Base-by-base conservation (phyloP, 2,888 invertebrate species). In the Habrosyne pyritoides region DNA sequence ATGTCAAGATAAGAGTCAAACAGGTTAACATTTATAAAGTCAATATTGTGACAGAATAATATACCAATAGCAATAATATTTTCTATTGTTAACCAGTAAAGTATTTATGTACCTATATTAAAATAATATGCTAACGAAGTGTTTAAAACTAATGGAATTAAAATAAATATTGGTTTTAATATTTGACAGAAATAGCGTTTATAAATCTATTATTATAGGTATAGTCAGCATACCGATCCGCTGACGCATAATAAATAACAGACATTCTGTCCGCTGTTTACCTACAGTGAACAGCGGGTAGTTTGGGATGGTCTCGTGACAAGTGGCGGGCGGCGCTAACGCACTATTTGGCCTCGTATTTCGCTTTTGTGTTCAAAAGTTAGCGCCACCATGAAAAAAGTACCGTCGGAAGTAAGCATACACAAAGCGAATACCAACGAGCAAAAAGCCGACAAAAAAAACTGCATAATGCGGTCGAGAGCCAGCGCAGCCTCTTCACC, bases 361-460 rank as follows among this genome's bases (percentile, higher is more conserved):
- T 71, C 69, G 71, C 83, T 77, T 84, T 89, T 88, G 87, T 87
- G 79, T 82, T 73, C 79, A 78, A 73, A 83, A 75, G 73, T 86
- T 87, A 91, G 91, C 92, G 92, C 92, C 92, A 86, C 82, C 81
- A 87, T 81, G 86, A 90, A 90, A 86, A 86, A 83, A 76, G 62
- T 71, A 80, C 75, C 86, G 91, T 89, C 90, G 90, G 91, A 91
- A 92, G 91, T 91, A 85, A 80, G 76, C 78, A 73, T 6, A 42
- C 83, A 90, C 91, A 91, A 91, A 90, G 90, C 83, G 73, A 91
- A 91, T 88, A 77, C 88, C 89, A 85, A 70, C 75, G 79, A 81
- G 79, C 89, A 90, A 91, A 91, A 91, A 90, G 72, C 75, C 50
- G 52, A 66, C 65, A 63, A 87, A 87, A 89, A 90, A 90, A 91